Conservation (phyloP, 2,888 invertebrate species). For the Glaucopsyche alexis region DNA sequence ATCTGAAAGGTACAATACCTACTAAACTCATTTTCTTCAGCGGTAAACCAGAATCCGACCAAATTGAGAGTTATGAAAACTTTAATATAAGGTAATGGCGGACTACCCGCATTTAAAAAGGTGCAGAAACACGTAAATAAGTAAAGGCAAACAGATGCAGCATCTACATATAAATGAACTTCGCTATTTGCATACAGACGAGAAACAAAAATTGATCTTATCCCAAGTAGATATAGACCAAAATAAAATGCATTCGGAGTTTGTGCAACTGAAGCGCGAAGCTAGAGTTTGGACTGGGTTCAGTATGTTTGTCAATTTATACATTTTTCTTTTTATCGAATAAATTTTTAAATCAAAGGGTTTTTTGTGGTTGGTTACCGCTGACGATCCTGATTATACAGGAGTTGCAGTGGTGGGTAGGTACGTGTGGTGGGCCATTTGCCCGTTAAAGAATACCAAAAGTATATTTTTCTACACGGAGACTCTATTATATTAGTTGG, state of each 20-base stretch:
- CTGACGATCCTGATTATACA: no score
- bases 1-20: background rate
- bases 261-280: background rate
- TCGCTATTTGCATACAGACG: slow-evolving; percentile 44
- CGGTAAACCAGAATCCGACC: background rate
- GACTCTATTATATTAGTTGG: no score
- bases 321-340: background rate
- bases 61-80: slow-evolving; percentile 25
- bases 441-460: no score
- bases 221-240: slow-evolving; percentile 10
- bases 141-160: slow-evolving; percentile 66
- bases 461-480: no score
- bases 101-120: slow-evolving; percentile 32
- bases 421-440: no score
- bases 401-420: no score
- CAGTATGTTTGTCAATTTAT: background rate
- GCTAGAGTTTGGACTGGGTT: background rate
- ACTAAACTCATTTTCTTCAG: background rate
- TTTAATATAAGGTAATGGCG: slow-evolving; percentile 26
- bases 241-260: slow-evolving; percentile 8
- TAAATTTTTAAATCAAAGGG: no score
- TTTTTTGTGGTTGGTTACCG: no score
- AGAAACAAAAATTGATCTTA: slow-evolving; percentile 30
- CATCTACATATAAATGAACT: slow-evolving; percentile 74
- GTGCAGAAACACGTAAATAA: slow-evolving; percentile 52